Base-by-base conservation (phyloP, 2,888 invertebrate genomes). In the Rhorus exstirpatorius region DNA sequence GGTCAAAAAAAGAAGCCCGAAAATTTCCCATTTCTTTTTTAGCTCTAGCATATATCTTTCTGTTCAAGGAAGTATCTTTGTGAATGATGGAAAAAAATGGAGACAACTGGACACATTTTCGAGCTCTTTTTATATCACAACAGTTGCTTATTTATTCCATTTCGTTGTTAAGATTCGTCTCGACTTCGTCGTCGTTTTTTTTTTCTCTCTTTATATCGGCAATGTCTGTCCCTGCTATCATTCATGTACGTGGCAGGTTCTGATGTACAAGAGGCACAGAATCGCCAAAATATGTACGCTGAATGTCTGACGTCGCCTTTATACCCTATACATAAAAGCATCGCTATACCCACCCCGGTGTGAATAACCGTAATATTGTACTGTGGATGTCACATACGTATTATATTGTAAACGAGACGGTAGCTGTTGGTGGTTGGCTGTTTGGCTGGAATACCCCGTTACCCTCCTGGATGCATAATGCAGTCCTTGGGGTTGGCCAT, bases 381-480 rank as follows among this genome's bases (percentile, higher is more conserved):
- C 55, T 38, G 49, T 10, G 21, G 12, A 49, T 61, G 49, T 72
- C 49, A 72, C 72, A 72, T 72, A 61, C 49, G 60, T 51, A 44
- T 70, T 53, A 46, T 46, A 44, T 70, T 70, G 49, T 55, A 51
- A 60, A 38, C 63, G 49, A 41, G 53, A 53, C 14, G 61, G 61
- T 72, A 31, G 41, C 68, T 61, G 49, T 44, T 46, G 44, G 63
- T 60, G 63, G 70, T 77, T 53, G 49, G 68, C 58, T 76, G 79
- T 75, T 75, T 76, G 71, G 71, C 55, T 60, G 63, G 26, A 63
- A 71, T 68, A 70, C 63, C 26, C 58, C 84, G 85, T 86, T 86
- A 86, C 61, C 61, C 86, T 89, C 87, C 85, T 83, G 86, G 88
- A 91, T 91, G 91, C 91, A 91, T 91, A 91, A 91, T 91, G 91